phyloP scores from a whole-genome alignment of 2,888 invertebrate genomes.

The Thymelicus lineola region DNA sequence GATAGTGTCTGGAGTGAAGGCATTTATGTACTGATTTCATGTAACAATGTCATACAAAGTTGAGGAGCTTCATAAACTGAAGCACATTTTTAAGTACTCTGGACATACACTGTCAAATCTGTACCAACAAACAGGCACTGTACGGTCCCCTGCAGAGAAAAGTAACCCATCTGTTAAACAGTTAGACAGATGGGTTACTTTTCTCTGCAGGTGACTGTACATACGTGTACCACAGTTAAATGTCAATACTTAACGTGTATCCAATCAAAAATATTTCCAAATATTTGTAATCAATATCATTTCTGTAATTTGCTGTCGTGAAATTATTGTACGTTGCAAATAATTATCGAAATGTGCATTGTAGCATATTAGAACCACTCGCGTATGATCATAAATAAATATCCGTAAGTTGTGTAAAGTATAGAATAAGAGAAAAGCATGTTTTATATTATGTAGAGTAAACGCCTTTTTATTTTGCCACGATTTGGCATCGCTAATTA shows the following conservation, averaged over 20 bases:
- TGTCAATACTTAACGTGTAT: slow-evolving; percentile 30
- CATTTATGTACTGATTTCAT: neutral
- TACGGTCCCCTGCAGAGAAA: too few species aligned
- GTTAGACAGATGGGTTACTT: too few species aligned
- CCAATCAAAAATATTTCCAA: slow-evolving; percentile 43
- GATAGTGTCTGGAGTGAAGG: slow-evolving; percentile 10
- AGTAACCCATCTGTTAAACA: too few species aligned
- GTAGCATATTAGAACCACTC: slow-evolving; percentile 70
- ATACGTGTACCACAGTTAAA: slow-evolving; percentile 2
- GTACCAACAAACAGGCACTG: slow-evolving; percentile 23
- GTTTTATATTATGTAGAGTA: slow-evolving; percentile 83
- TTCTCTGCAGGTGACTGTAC: too few species aligned
- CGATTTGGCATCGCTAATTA: slow-evolving; percentile 76
- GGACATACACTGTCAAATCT: slow-evolving; percentile 29
- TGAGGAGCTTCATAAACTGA: slow-evolving; percentile 4
- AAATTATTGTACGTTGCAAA: slow-evolving; percentile 36
- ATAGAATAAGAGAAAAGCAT: slow-evolving; percentile 81
- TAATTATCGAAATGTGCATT: slow-evolving; percentile 54
- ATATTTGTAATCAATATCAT: slow-evolving; percentile 39
- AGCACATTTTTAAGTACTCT: slow-evolving; percentile 11
- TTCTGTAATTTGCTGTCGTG: slow-evolving; percentile 35
- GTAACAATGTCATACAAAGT: slow-evolving; percentile 8
- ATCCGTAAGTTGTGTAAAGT: slow-evolving; percentile 77
- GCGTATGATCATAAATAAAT: slow-evolving; percentile 69
- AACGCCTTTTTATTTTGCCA: slow-evolving; percentile 77